Percentiles rank a stretch among this genome's conserved stretches.
Evolutionary conservation across 92 coral and sea anemone genomes (phyloP).

Genomic region (Zoanthus sansibaricus): DNA sequence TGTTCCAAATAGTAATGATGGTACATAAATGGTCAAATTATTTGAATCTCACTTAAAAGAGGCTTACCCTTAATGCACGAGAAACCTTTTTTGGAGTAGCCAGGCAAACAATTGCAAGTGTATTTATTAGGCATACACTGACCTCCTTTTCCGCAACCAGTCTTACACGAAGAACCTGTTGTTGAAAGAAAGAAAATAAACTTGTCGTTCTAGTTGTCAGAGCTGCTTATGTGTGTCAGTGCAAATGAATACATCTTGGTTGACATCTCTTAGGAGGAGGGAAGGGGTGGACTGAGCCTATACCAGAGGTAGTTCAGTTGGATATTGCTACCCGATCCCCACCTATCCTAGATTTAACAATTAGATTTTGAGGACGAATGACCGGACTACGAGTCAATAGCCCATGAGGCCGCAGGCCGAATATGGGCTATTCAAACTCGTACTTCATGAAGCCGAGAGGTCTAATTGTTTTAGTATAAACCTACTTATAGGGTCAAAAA

Average conservation of each 20-base stretch:
- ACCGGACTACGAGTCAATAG: too few species aligned
- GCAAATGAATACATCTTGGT: neutral
- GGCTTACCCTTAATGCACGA: conserved; percentile 65
- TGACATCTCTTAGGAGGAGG: neutral
- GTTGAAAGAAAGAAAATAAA: neutral
- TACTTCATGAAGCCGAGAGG: too few species aligned
- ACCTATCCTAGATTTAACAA: too few species aligned
- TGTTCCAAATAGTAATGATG: too few species aligned
- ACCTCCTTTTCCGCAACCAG: conserved; percentile 75
- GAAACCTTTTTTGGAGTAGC: conserved; percentile 71
- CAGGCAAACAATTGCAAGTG: conserved; percentile 67
- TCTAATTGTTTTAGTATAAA: too few species aligned
- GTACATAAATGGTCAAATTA: neutral
- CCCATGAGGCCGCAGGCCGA: too few species aligned
- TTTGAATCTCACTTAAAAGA: neutral
- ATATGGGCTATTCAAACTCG: too few species aligned
- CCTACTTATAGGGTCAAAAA: too few species aligned
- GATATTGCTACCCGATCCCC: too few species aligned
- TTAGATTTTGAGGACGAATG: too few species aligned
- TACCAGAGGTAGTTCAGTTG: neutral
- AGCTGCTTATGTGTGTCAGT: too few species aligned
- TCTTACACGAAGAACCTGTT: conserved; percentile 73
- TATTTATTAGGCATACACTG: conserved; percentile 73
- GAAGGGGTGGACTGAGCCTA: neutral
- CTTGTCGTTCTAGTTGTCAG: neutral